Evolutionary conservation across 2,113 vertebrate genomes (phyloP).

Genomic region (Octodon degus): DNA sequence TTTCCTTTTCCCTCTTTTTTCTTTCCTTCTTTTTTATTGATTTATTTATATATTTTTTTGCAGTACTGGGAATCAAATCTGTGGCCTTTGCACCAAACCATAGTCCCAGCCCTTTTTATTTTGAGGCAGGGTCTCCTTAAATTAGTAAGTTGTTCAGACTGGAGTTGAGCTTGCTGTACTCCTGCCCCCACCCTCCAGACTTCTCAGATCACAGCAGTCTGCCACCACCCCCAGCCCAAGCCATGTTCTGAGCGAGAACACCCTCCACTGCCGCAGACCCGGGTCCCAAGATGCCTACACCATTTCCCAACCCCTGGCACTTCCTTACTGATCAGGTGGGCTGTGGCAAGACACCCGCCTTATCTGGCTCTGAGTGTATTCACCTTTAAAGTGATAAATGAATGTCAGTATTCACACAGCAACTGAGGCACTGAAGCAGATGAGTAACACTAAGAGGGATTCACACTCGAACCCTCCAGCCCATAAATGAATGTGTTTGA

Average conservation of each 20-base stretch:
- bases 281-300: fast-evolving
- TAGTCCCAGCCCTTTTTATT: background rate
- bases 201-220: background rate
- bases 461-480: background rate
- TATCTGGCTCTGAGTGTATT: background rate
- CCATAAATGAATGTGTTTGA: background rate
- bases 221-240: background rate
- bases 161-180: background rate
- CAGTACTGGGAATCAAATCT: background rate
- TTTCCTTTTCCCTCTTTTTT: background rate
- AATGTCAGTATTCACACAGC: background rate
- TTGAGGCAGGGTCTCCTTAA: background rate
- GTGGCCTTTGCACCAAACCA: background rate
- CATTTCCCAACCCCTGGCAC: fast-evolving
- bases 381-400: background rate
- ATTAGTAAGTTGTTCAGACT: background rate
- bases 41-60: background rate
- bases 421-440: background rate
- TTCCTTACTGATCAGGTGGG: fast-evolving
- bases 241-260: background rate
- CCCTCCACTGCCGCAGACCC: fast-evolving
- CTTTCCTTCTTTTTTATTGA: background rate
- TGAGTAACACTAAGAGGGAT: fast-evolving
- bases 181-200: background rate
- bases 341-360: background rate